These are phyloP conservation scores for Ormyrus thymus DNA, from an alignment of 2,888 invertebrate genomes.

Conservation along the genomic window DNA sequence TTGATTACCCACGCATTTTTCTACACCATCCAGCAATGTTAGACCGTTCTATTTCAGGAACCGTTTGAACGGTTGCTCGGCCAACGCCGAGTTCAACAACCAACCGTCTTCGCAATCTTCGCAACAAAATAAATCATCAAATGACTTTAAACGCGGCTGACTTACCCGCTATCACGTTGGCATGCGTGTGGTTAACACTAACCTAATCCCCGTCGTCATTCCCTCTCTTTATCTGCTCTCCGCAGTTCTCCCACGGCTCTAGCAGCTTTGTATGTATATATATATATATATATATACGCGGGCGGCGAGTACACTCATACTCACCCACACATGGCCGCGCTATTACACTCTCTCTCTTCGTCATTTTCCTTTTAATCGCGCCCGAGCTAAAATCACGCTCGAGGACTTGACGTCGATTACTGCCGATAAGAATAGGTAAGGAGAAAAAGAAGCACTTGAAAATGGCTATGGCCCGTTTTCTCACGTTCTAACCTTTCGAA, in stretches of 20 bases:
- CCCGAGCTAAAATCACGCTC: constrained; percentile 26
- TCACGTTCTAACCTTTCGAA: constrained; percentile 35
- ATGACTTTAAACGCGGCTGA: background rate
- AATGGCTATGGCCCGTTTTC: constrained; percentile 23
- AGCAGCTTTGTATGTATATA: too few species aligned
- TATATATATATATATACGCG: background rate
- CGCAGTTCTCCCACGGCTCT: background rate
- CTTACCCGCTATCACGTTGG: constrained; percentile 2
- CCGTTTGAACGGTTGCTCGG: too few species aligned
- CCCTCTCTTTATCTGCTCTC: background rate
- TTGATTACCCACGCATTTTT: too few species aligned
- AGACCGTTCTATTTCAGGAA: too few species aligned
- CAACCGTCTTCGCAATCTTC: too few species aligned
- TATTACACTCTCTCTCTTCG: constrained; percentile 18
- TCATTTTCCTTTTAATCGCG: constrained; percentile 52
- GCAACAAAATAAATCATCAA: too few species aligned
- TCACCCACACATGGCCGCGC: too few species aligned
- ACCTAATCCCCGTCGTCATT: constrained; percentile 35
- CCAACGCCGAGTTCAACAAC: too few species aligned
- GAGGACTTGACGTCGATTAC: constrained; percentile 10
- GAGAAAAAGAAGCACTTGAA: background rate
- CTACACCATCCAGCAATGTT: too few species aligned
- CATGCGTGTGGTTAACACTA: constrained; percentile 6
- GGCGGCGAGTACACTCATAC: background rate
- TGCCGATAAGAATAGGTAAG: constrained; percentile 12